phyloP scores from a whole-genome alignment of 1,140 invertebrate species.

The Pseudomyrmex dendroicus region DNA sequence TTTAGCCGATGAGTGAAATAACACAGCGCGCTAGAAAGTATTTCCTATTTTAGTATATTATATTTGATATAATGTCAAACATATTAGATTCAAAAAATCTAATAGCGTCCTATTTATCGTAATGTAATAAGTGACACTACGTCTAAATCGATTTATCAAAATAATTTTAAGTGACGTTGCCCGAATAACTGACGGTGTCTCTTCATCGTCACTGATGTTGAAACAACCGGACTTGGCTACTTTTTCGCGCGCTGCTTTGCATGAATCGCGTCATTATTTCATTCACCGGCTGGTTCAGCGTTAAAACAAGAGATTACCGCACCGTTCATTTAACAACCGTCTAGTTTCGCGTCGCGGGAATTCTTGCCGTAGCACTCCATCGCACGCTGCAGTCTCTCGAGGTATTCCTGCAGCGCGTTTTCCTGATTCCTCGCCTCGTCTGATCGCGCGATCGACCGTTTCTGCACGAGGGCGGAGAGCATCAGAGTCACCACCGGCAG shows the following conservation, averaged over 20 bases:
- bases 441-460: conserved; percentile 76
- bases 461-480: conserved; percentile 80
- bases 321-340: conserved; percentile 55
- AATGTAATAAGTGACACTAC: too few species aligned
- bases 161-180: too few species aligned
- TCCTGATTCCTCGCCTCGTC: conserved; percentile 65
- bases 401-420: conserved; percentile 76
- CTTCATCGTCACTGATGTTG: neutral
- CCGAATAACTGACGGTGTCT: neutral
- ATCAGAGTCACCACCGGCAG: conserved; percentile 82
- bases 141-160: too few species aligned
- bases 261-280: neutral
- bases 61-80: too few species aligned
- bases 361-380: conserved; percentile 72
- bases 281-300: neutral
- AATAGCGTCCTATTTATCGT: too few species aligned
- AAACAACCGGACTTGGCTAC: neutral
- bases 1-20: neutral
- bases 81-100: too few species aligned
- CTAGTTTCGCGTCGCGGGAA: conserved; percentile 38
- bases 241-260: neutral
- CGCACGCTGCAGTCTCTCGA: conserved; percentile 74
- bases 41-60: too few species aligned
- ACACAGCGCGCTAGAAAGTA: neutral
- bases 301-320: neutral